Base-by-base conservation (phyloP, 2,113 vertebrate species). In the Osmerus eperlanus region DNA sequence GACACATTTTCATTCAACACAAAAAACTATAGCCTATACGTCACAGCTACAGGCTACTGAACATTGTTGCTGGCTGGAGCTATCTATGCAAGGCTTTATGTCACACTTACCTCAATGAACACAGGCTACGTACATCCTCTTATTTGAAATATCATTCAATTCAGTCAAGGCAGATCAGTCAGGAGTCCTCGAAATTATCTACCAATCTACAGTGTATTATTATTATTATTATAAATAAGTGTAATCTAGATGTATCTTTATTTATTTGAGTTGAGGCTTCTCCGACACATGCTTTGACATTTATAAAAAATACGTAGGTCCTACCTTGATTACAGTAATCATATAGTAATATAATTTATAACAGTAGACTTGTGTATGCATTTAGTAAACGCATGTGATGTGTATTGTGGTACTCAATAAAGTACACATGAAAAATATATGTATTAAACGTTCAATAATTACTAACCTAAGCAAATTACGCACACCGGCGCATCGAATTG, bases 301-400 rank as follows among this genome's bases (percentile, higher is more conserved):
- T 61, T 61, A 58, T 70, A 74, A 74, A 36, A 72, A 73, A 71
- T 55, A 67, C 64, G 66, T 14, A 69, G 67, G 16, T 47, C 13
- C 23, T 70, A 60, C 60, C 70, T 80, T 78, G 70, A 74, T 83
- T 81, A 78, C 62, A 84, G 60, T 75, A 79, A 74, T 83, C 77
- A 77, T n/a, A 32, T 28, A 36, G 25, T 41, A 73, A 78, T 47
- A 78, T 77, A 77, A 86, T 89, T 89, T 84, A 84, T 85, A 85
- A 81, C 6, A 71, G 61, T 91, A 81, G 75, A 71, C 69, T 76
- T 89, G 83, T 91, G 81, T 85, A 79, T 84, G 83, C 84, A 83
- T 88, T 84, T 88, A 78, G 81, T 73, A 78, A 71, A 82, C 83
- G 91, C 92, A 92, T 92, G 92, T 85, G 67, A 74, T 88, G 82